phyloP scores from a whole-genome alignment of 2,113 vertebrate genomes.

The Perca flavescens region DNA sequence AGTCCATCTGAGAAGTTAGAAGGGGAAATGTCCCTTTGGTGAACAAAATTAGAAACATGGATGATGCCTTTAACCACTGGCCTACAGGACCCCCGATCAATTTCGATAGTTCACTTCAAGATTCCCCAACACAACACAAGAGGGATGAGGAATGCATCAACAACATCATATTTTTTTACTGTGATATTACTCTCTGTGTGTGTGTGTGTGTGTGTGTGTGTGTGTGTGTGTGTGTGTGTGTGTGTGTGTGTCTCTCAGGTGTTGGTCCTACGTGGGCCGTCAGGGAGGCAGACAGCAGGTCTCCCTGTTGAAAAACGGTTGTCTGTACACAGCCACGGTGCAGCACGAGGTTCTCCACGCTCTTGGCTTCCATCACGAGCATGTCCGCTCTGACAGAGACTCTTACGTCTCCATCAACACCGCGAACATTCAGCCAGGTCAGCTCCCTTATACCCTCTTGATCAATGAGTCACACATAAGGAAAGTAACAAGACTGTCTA shows the following conservation, averaged over 20 bases:
- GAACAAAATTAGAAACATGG: too few species aligned
- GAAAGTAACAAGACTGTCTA: too few species aligned
- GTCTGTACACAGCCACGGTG: slow-evolving; percentile 35
- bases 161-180: neutral
- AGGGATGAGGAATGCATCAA: neutral
- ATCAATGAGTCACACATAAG: too few species aligned
- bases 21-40: too few species aligned
- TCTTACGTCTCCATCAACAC: slow-evolving; percentile 44
- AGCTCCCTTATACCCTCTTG: too few species aligned
- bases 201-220: slow-evolving; percentile 13
- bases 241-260: slow-evolving; percentile 60
- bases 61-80: too few species aligned
- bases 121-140: neutral
- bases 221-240: slow-evolving; percentile 6
- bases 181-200: neutral
- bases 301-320: slow-evolving; percentile 48
- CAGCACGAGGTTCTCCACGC: slow-evolving; percentile 80
- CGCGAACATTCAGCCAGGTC: slow-evolving; percentile 62
- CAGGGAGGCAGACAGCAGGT: slow-evolving; percentile 22
- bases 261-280: slow-evolving; percentile 75
- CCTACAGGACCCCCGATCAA: neutral
- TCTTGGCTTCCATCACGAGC: slow-evolving; percentile 82
- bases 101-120: neutral
- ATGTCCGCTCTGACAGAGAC: slow-evolving; percentile 77
- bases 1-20: too few species aligned